These are phyloP conservation scores for Halocynthia roretzi DNA, from an alignment of 23 tunicate species.

Conservation along the genomic window DNA sequence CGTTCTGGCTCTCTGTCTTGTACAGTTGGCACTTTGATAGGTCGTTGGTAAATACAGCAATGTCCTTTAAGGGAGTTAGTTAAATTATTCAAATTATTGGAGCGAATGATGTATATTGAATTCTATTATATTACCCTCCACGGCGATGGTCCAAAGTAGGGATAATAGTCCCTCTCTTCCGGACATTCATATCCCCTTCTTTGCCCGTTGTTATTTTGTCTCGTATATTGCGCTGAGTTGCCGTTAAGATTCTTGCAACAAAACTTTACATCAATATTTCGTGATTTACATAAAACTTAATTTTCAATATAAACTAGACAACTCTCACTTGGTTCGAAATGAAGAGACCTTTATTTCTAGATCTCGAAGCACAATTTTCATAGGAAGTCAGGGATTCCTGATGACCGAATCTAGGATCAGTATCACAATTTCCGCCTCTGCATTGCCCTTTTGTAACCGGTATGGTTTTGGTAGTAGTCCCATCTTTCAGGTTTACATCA, in stretches of 20 bases:
- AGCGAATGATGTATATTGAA: too few species aligned
- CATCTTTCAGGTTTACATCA: constrained; percentile 64
- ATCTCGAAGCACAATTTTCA: constrained; percentile 50
- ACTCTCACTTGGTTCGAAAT: neutral
- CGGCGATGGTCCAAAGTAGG: constrained; percentile 69
- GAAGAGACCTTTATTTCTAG: constrained; percentile 66
- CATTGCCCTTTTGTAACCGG: constrained; percentile 28
- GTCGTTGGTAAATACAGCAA: constrained; percentile 77
- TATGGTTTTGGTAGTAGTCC: constrained; percentile 54
- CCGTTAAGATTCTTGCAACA: neutral
- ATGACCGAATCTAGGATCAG: constrained; percentile 53
- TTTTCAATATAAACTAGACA: too few species aligned
- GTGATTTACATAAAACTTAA: too few species aligned
- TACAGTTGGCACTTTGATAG: constrained; percentile 44
- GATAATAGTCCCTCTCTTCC: constrained; percentile 94
- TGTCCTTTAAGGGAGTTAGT: constrained; percentile 40
- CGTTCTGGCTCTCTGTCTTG: constrained; percentile 70
- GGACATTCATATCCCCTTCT: constrained; percentile 81
- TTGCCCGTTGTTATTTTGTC: constrained; percentile 72
- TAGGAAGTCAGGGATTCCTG: constrained; percentile 60
- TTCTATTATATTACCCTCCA: constrained; percentile 55
- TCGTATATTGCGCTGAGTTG: constrained; percentile 41
- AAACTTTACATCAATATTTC: too few species aligned
- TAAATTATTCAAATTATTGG: neutral
- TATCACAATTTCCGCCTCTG: constrained; percentile 53